These are phyloP conservation scores for Sinocyclocheilus maitianheensis DNA, from an alignment of 2,113 vertebrate species.

Conservation along the genomic window DNA sequence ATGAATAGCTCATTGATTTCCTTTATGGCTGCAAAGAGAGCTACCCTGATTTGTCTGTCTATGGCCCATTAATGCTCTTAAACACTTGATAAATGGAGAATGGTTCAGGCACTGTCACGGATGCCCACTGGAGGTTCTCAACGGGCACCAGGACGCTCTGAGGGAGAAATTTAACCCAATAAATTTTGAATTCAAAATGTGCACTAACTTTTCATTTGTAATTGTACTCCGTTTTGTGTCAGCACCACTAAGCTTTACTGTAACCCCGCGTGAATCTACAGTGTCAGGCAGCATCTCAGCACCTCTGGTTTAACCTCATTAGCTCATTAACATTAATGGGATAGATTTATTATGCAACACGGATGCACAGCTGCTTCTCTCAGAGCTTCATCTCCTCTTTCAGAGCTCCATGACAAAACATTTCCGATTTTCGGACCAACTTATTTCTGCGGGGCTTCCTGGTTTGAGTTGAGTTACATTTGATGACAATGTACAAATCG, in stretches of 20 bases:
- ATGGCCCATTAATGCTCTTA: slow-evolving; percentile 74
- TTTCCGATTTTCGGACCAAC: neutral
- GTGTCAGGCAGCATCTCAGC: slow-evolving; percentile 53
- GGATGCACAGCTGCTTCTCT: slow-evolving; percentile 57
- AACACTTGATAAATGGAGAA: slow-evolving; percentile 62
- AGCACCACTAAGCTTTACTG: neutral
- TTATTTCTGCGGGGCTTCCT: neutral
- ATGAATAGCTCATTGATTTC: slow-evolving; percentile 85
- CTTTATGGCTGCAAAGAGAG: slow-evolving; percentile 61
- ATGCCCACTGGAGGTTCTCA: slow-evolving; percentile 19
- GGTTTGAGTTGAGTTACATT: neutral
- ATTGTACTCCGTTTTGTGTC: neutral
- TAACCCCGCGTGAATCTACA: neutral
- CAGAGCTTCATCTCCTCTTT: slow-evolving; percentile 52
- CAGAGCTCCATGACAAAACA: slow-evolving; percentile 27
- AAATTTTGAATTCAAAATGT: neutral
- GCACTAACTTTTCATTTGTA: neutral
- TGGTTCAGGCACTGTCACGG: slow-evolving; percentile 49
- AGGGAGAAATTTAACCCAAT: neutral
- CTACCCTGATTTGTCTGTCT: slow-evolving; percentile 72
- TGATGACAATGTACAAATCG: neutral
- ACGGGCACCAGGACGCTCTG: neutral
- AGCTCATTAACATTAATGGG: slow-evolving; percentile 71
- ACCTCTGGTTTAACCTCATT: slow-evolving; percentile 58
- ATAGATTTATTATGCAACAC: slow-evolving; percentile 71